Evolutionary conservation across 2,888 invertebrate species (phyloP).

Genomic region (Drosophila fulvimacula): DNA sequence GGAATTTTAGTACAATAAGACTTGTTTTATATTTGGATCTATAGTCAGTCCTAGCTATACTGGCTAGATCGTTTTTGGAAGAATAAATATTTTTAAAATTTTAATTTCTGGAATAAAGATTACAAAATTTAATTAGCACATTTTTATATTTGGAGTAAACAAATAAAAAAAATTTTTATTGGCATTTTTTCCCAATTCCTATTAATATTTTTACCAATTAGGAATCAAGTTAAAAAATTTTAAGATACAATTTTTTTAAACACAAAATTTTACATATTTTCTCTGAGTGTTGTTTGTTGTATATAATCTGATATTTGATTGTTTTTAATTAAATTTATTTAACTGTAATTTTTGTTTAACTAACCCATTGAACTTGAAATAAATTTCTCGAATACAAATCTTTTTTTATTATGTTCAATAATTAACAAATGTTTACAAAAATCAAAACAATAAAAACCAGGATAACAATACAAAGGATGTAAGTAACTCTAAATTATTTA

Average conservation of each 20-base stretch:
- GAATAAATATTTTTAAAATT: too few relatives aligned
- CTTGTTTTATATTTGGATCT: too few relatives aligned
- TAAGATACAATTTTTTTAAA: too few relatives aligned
- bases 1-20: not conserved
- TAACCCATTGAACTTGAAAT: conserved; percentile 36
- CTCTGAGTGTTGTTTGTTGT: conserved; percentile 3
- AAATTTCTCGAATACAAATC: conserved; percentile 56
- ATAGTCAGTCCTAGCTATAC: too few relatives aligned
- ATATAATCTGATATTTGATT: not conserved
- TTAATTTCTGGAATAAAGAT: too few relatives aligned
- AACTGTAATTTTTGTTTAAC: not conserved
- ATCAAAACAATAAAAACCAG: conserved; percentile 60
- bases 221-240: too few relatives aligned
- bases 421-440: conserved; percentile 44
- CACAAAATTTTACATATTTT: not conserved
- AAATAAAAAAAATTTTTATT: too few relatives aligned
- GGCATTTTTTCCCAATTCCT: too few relatives aligned
- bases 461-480: conserved; percentile 83
- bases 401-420: conserved; percentile 68
- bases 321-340: not conserved
- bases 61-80: too few relatives aligned
- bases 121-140: too few relatives aligned
- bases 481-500: conserved; percentile 74
- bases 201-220: too few relatives aligned
- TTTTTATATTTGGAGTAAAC: too few relatives aligned